Evolutionary conservation across 37 sponge, comb jelly and placozoan species (phyloP), one percentile per base, ranked within the genome.

Genomic region (Oopsacas minuta): DNA sequence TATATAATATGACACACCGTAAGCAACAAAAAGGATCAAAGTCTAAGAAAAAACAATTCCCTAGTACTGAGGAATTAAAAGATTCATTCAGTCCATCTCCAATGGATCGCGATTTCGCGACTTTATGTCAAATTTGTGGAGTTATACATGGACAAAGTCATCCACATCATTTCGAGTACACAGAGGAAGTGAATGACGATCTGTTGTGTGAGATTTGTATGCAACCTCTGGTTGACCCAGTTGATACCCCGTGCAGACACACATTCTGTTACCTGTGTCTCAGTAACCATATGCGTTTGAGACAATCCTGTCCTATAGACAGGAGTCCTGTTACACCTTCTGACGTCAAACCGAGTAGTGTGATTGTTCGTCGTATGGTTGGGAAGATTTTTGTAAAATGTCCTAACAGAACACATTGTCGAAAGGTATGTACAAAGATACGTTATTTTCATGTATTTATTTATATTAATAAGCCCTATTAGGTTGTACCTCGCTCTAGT

Each of bases 221-320:
- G 37, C 91, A 93, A 52, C 91, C 94, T 10, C 88, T 93, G 1
- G 88, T 91, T 0, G 91, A 93, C 39, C 91, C 94, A 0, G 90
- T 91, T 32, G 94, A 93, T 84, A 89, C 94, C 28, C 91, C 91
- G 0, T 93, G 94, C 39, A 52, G 91, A 8, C 94, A 93, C 83
- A 93, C 94, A 30, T 93, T 88, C 89, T 93, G 94, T 36, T 52
- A 81, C 35, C 82, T 38, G 49, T 93, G 94, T 75, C 82, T 91
- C 32, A 38, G 36, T 34, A 52, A 87, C 38, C 90, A 89, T 46
- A 0, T 88, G 38, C 51, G 69, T 38, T 82, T 52, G 82, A 37
- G 75, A 22, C 86, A 39, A 15, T 52, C 51, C 20, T 93, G 94
- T 49, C 94, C 94, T 0, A 25, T 53, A 0, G 91, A 93, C 83